Evolutionary conservation across 2,113 vertebrate species (phyloP), one percentile per base, ranked within the genome.

Genomic region (Shinisaurus crocodilurus): DNA sequence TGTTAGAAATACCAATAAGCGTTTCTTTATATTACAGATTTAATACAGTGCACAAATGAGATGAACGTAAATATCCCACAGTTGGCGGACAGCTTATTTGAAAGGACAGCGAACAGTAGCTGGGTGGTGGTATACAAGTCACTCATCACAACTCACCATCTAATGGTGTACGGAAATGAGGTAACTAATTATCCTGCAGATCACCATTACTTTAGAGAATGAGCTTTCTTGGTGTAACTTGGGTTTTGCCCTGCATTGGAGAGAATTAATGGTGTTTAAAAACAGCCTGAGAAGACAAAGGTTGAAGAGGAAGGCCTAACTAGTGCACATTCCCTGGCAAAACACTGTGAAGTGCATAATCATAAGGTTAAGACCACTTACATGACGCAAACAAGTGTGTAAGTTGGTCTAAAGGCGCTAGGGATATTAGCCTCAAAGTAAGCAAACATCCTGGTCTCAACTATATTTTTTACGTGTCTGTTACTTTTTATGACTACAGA

Each of bases 71-170:
- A 99, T 95, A 98, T 99, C 96, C 99, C 99, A 57, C 98, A 99
- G 82, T 97, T 99, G 98, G 99, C 98, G 1, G 99, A 99, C 97
- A 99, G 98, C 54, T 98, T 99, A 95, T 98, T 99, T 96, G 99
- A 99, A 97, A 98, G 99, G 96, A 99, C 98, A 60, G 98, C 98
- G 85, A 99, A 99, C 54, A 99, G 99, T 96, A 99, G 99, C 98
- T 99, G 99, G 99, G 98, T 99, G 94, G 99, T 99, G 97, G 99
- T 99, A 93, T 99, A 99, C 97, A 99, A 99, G 94, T 99, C 99
- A 87, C 98, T 99, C 95, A 98, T 99, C 97, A 98, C 99, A 94
- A 99, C 99, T 86, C 99, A 99, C 95, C 98, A 99, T 97, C 97
- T 99, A 96, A 99, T 99, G 99, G 98, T 99, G 92, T 98, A 99